Base-by-base conservation (phyloP, 2,113 vertebrate genomes). In the Cheilinus undulatus region DNA sequence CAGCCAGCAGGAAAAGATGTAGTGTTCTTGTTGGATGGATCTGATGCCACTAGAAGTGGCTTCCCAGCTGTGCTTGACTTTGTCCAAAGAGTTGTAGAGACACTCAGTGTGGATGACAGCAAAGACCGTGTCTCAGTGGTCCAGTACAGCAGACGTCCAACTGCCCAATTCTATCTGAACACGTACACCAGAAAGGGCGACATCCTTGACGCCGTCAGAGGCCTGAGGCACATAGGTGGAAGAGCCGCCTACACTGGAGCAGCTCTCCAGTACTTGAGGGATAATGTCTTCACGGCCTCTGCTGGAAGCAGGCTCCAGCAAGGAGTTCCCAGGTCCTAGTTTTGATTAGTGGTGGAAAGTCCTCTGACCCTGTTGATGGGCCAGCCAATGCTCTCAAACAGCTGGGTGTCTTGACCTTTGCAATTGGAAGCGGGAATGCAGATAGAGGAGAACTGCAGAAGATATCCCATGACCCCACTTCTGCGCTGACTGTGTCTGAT, bases 221-320 rank as follows among this genome's bases (percentile, higher is more conserved):
- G 42, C 2, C 61, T 88, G 50, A 78, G 58, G 27, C 58, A 69
- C 64, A 73, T 56, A 68, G 68, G 59, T 4, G 77, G 74, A 42
- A 65, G 46, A 48, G 83, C 86, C 10, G 89, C 95, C 53, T 95
- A 95, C 53, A 78, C 94, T 27, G 95, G 95, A 59, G 89, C 84
- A 0, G 82, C 82, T 19, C 88, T 96, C 27, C 66, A 70, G 34
- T 57, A 77, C 36, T 50, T 77, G 52, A 77, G 52, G 26, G 59
- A 77, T 27, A 51, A 90, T 27, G 71, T 96, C 43, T 95, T 95
- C 1, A 94, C 93, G 50, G 87, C 52, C 57, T 83, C 91, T 0
- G 90, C 94, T 2, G 95, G 95, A 10, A 95, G 95, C 80, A 94
- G 95, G 30, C 92, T 93, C 0, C 92, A 92, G 52, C 93, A 95